Conservation (phyloP, 1,140 invertebrate genomes). For the Drosophila equinoxialis region DNA sequence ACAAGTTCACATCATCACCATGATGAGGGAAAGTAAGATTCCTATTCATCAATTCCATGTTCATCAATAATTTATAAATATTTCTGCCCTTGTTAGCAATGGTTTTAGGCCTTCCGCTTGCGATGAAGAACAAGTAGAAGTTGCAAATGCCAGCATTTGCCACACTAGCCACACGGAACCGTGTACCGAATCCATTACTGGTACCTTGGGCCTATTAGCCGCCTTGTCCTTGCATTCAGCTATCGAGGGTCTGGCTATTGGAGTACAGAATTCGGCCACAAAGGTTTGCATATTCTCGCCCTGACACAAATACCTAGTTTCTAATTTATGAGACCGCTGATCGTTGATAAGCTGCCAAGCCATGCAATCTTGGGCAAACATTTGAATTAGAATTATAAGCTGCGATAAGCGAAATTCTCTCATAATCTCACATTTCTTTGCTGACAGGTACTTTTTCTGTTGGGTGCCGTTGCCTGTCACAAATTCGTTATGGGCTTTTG, state of each 20-base stretch:
- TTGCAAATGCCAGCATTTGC: constrained; percentile 85
- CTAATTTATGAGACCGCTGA: neutral
- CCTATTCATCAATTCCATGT: neutral
- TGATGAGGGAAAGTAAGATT: constrained; percentile 40
- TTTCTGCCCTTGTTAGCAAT: constrained; percentile 1
- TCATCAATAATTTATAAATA: constrained; percentile 11
- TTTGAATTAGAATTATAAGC: constrained; percentile 55
- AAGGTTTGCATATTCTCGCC: constrained; percentile 84
- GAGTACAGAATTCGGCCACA: constrained; percentile 86
- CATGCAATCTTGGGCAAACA: constrained; percentile 62
- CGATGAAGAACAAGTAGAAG: constrained; percentile 75
- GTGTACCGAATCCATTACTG: constrained; percentile 84
- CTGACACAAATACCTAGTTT: constrained; percentile 47
- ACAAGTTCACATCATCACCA: constrained; percentile 34
- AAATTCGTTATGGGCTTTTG: constrained; percentile 92
- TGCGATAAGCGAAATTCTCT: constrained; percentile 36
- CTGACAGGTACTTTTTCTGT: constrained; percentile 86
- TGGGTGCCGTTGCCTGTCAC: constrained; percentile 89
- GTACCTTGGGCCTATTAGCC: constrained; percentile 86
- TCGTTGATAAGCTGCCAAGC: constrained; percentile 22
- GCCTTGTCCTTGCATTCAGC: constrained; percentile 91
- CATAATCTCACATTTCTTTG: constrained; percentile 17
- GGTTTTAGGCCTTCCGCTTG: constrained; percentile 8
- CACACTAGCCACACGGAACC: constrained; percentile 87
- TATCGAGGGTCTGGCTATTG: constrained; percentile 93